Base-by-base conservation (phyloP, 1,140 invertebrate genomes). In the Drosophila melanica region DNA sequence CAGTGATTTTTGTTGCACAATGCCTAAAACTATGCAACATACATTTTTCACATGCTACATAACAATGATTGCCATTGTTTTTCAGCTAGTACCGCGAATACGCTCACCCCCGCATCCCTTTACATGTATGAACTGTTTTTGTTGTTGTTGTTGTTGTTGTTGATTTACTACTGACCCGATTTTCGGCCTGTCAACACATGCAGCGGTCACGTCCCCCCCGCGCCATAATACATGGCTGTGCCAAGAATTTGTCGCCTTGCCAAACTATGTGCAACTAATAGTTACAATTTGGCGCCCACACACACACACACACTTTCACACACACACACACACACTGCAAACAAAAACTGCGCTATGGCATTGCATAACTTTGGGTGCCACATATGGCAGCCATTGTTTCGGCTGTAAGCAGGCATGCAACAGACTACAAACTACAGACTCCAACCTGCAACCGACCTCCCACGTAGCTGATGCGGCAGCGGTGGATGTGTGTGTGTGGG, bases 121-220 rank as follows among this genome's bases (percentile, higher is more conserved):
- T 18, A 16, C 30, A 41, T 48, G 7, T 16, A 41, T 66, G 48
- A 30, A 45, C 20, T 42, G 47, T 30, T 55, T 18, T 41, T 41
- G 6, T 41, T 41, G 18, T 16, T 41, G 75, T 76, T 76, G 77
- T 71, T 75, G 50, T 44, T 59, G 47, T 84, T 84, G 80, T 84
- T 84, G 80, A 84, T 84, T 84, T 84, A 84, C 80, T 84, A 84
- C 80, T 84, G 80, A 84, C 81, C 81, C 81, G 81, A 84, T 84
- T 84, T 84, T 84, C 71, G 74, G 76, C 81, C 73, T 84, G 81
- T 84, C 81, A 85, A 77, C 81, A 85, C 81, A 58, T 35, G 62
- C 50, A 76, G 79, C 79, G 67, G 23, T 59, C 47, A 50, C 64
- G 35, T 41, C 14, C 35, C 14, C 35, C 55, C 18, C 47, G 41